phyloP scores from a whole-genome alignment of 2,888 invertebrate species.

The Drosophila infuscata region DNA sequence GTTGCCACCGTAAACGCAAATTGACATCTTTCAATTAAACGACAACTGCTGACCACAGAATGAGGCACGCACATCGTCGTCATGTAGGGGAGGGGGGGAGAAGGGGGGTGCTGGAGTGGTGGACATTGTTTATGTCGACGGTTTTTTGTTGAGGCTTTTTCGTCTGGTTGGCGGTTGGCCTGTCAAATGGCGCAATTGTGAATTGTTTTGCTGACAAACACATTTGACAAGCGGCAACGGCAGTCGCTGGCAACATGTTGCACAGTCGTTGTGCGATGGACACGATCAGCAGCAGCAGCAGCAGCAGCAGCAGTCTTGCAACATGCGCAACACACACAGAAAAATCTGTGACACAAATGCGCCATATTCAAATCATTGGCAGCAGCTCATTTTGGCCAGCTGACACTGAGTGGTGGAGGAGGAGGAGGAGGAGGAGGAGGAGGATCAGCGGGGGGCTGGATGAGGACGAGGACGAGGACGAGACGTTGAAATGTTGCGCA shows the following conservation, averaged over 20 bases:
- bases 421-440: not conserved
- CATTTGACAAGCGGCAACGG: constrained; percentile 44
- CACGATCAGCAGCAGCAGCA: constrained; percentile 13
- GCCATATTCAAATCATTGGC: constrained; percentile 74
- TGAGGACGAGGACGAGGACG: constrained; percentile 31
- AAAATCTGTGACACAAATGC: constrained; percentile 67
- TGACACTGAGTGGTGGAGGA: constrained; percentile 36
- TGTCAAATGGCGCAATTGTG: constrained; percentile 74
- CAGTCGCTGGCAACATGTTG: constrained; percentile 63
- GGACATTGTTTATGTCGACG: constrained; percentile 20
- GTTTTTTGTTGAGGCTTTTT: constrained; percentile 30
- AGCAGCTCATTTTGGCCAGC: constrained; percentile 58
- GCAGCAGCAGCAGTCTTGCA: constrained; percentile 39
- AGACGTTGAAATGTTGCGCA: constrained; percentile 73
- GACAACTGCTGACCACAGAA: constrained; percentile 46
- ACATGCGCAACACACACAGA: constrained; percentile 49
- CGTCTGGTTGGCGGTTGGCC: constrained; percentile 38
- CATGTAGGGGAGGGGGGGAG: no score
- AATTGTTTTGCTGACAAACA: constrained; percentile 44
- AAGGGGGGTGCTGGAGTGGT: not conserved
- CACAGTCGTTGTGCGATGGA: constrained; percentile 15
- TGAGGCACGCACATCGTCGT: constrained; percentile 60
- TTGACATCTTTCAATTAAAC: constrained; percentile 80
- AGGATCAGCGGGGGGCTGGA: not conserved
- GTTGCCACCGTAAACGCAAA: constrained; percentile 70